Percentiles rank a stretch among this genome's conserved stretches.
phyloP scores from a whole-genome alignment of 2,888 invertebrate genomes.

The Noctua fimbriata region DNA sequence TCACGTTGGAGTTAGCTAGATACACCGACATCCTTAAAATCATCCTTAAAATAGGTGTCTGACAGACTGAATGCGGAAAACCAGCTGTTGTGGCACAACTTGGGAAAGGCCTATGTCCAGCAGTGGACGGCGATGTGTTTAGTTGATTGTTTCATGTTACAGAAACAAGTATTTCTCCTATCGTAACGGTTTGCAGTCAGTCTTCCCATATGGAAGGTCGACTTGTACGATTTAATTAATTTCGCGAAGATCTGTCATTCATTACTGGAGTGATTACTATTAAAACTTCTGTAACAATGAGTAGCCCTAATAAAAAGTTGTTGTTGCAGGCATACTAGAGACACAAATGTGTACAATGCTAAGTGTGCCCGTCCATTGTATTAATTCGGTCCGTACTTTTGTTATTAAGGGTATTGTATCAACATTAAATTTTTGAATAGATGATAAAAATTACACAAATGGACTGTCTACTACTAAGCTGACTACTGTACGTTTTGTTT shows the following conservation, averaged over 20 bases:
- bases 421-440: slow-evolving; percentile 36
- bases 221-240: neutral
- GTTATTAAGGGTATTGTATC: slow-evolving; percentile 4
- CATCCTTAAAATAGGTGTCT: neutral
- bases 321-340: neutral
- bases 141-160: neutral
- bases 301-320: neutral
- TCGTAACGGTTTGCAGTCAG: neutral
- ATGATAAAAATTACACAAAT: slow-evolving; percentile 28
- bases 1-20: neutral
- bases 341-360: neutral
- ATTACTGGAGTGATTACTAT: neutral
- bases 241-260: neutral
- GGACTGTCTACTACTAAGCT: neutral
- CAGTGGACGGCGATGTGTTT: too few relatives aligned
- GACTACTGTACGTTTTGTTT: slow-evolving; percentile 9
- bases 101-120: neutral
- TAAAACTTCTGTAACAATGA: neutral
- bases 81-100: neutral
- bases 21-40: neutral
- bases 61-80: too few relatives aligned
- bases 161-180: neutral
- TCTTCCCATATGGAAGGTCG: neutral
- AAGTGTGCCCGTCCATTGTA: slow-evolving; percentile 25
- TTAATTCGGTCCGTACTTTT: slow-evolving; percentile 13